These are phyloP conservation scores for Himalopsyche japonica DNA, from an alignment of 2,888 invertebrate species.

Conservation along the genomic window DNA sequence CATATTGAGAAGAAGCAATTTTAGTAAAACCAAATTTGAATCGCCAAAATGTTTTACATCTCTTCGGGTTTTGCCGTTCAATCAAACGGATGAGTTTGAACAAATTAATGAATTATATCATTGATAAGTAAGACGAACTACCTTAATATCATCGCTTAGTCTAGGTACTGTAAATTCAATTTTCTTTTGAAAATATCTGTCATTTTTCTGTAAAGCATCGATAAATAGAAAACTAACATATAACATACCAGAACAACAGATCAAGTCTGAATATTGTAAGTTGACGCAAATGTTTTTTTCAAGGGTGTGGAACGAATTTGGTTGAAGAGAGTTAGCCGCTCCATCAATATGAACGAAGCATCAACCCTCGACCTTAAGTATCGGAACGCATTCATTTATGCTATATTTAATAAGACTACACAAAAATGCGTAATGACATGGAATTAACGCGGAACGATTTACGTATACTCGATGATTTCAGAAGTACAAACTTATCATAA, in stretches of 20 bases:
- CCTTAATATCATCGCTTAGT: too few relatives aligned
- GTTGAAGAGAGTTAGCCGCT: background rate
- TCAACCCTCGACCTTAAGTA: background rate
- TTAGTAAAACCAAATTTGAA: too few relatives aligned
- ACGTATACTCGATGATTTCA: background rate
- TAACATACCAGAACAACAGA: background rate
- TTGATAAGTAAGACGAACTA: too few relatives aligned
- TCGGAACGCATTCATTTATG: constrained; percentile 1
- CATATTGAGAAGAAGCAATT: too few relatives aligned
- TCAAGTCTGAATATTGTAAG: background rate
- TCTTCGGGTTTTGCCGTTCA: too few relatives aligned
- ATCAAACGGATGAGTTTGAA: too few relatives aligned
- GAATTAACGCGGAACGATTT: background rate
- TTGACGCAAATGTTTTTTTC: background rate
- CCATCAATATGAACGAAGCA: background rate
- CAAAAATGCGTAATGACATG: background rate
- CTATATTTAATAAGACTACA: background rate
- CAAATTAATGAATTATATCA: too few relatives aligned
- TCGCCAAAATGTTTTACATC: too few relatives aligned
- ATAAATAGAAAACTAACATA: too few relatives aligned
- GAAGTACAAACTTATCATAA: background rate
- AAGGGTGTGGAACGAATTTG: constrained; percentile 7
- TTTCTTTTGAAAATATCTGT: too few relatives aligned
- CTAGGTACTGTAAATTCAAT: too few relatives aligned
- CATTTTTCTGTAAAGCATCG: too few relatives aligned